Evolutionary conservation across 2,113 vertebrate species (phyloP), one percentile per base, ranked within the genome.

Genomic region (Plestiodon gilberti): DNA sequence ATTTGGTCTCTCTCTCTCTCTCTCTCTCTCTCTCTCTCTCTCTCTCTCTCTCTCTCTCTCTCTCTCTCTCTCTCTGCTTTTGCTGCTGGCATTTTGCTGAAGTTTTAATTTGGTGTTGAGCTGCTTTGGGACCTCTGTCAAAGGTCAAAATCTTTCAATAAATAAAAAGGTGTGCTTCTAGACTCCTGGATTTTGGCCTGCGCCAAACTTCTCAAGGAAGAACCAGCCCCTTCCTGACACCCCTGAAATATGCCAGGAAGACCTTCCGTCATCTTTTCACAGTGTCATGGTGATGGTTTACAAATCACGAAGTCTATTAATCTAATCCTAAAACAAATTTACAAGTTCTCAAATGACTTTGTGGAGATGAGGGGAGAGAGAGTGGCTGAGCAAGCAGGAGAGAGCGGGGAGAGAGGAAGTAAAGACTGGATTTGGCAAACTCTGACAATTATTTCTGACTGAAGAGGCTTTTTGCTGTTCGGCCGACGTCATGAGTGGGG

Each of bases 311-410:
- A 93, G 87, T 82, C 90, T 77, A 91, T 94, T 93, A 90, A 94
- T 93, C 78, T 94, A 94, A 92, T 94, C 93, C 92, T 90, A 94
- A 91, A 93, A 87, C 88, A 93, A 93, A 95, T 94, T 88, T 93
- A 85, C 90, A 89, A 79, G 90, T 95, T 90, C 89, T 93, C 69
- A 90, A 93, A 91, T 85, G 88, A 91, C 89, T 94, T 94, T 93
- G 83, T 80, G 35, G 71, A 90, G 85, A 87, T 0, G 1, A 82
- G 55, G 17, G 55, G 25, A 23, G 65, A 69, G 80, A 70, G n/a
- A 52, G 28, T 33, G 59, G 43, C 17, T 14, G 28, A n/a, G 82
- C 3, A 25, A 20, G 22, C 1, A 25, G 25, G 14, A 9, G 9
- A n/a, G 76, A 87, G 90, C 52, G 2, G 33, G 15, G 18, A 89